Evolutionary conservation across 2,113 vertebrate genomes (phyloP).

Genomic region (Rhipidura dahli): DNA sequence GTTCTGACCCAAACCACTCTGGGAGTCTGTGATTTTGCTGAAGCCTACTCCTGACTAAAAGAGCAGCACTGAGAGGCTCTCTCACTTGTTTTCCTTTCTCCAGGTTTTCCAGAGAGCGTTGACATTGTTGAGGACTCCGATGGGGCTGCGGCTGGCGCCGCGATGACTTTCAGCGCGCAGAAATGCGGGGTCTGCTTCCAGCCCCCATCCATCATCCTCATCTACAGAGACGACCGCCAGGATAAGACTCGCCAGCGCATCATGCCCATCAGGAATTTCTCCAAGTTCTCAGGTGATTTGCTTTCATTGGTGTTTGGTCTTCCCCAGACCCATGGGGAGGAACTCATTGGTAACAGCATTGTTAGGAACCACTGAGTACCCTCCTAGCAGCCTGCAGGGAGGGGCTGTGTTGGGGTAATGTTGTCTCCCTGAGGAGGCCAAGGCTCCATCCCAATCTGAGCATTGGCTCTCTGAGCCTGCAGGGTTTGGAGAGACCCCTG

Average conservation of each 20-base stretch:
- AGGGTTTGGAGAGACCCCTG: background rate
- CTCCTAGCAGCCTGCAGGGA: background rate
- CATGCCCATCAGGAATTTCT: constrained; percentile 90
- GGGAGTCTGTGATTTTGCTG: background rate
- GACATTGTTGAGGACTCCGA: background rate
- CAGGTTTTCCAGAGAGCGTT: background rate
- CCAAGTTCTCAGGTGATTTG: constrained; percentile 81
- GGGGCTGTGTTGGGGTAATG: background rate
- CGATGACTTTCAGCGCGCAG: constrained; percentile 78
- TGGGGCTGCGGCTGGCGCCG: background rate
- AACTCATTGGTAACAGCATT: background rate
- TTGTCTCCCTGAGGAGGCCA: background rate
- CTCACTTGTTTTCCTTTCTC: background rate
- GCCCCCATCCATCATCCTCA: constrained; percentile 86
- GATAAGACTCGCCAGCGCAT: constrained; percentile 81
- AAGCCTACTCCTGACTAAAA: background rate
- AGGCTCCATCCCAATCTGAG: background rate
- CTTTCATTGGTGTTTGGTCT: background rate
- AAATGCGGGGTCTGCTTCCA: constrained; percentile 89
- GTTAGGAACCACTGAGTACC: background rate
- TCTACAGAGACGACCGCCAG: constrained; percentile 76
- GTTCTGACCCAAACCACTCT: background rate
- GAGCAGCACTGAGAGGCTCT: background rate
- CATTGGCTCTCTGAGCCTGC: background rate
- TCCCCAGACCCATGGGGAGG: background rate